Base-by-base conservation (phyloP, 2,797 vertebrate species). In the Psittacula echo region DNA sequence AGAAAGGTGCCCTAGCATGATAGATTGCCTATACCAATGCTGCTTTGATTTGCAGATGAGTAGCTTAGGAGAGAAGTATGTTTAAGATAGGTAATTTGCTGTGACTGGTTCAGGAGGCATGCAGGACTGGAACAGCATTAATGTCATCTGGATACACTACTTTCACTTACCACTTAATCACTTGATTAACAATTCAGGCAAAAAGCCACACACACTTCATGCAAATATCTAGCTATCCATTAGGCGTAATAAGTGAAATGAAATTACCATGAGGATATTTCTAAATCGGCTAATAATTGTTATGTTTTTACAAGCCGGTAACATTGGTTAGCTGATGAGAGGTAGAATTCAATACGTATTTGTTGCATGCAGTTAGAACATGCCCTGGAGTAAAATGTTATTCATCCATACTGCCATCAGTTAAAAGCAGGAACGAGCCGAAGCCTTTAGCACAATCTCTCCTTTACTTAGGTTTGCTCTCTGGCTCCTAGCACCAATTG, bases 141-240 rank as follows among this genome's bases (percentile, higher is more conserved):
- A 84, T 94, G 90, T 96, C 90, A 65, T 94, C 77, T 91, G 93
- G 90, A 96, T 90, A 56, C 84, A 82, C 91, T 65, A 64, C 77
- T 91, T 94, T 71, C 94, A 71, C 83, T 97, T 91, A 88, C 90
- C 85, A 85, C 85, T 95, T 96, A 96, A 97, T 96, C 89, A 93
- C 87, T 50, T n/a, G 45, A 95, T 96, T 95, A 96, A 96, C 95
- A 94, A 90, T 96, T 96, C 90, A 94, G 95, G 94, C 91, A 94
- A 94, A 97, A 96, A 97, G 94, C 95, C 96, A 96, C 91, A 87
- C 95, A 96, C 83, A 95, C 85, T 95, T 96, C 83, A 96, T 96
- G 96, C 90, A 96, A 97, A 97, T 97, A 93, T 91, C 95, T 87
- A 61, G 85, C 90, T 95, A 95, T 95, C 95, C 87, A 95, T 96